Conservation (phyloP, 2,113 vertebrate genomes). For the Boleophthalmus pectinirostris region DNA sequence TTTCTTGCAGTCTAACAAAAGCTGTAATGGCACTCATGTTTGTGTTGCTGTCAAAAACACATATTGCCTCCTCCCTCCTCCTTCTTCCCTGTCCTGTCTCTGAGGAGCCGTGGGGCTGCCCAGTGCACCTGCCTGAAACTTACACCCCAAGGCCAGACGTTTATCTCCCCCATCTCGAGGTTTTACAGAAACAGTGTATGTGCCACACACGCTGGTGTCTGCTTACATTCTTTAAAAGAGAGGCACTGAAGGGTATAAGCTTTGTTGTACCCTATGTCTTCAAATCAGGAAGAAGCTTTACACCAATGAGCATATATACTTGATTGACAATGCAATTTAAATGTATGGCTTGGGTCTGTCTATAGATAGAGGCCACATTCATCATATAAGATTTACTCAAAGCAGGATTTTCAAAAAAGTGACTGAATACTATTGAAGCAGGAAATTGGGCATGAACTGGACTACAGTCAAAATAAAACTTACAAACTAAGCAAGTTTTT, state of each 20-base stretch:
- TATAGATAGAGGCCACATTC: not conserved
- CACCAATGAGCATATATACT: not conserved
- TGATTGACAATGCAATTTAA: not conserved
- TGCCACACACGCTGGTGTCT: conserved; percentile 63
- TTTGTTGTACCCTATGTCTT: not conserved
- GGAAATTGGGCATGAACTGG: not conserved
- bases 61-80: conserved; percentile 51
- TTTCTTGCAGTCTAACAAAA: not conserved
- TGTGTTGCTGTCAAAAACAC: conserved; percentile 41
- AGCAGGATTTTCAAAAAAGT: not conserved
- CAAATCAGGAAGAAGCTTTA: conserved; percentile 3
- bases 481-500: not conserved
- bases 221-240: conserved; percentile 49
- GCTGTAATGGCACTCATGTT: conserved; percentile 18
- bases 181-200: conserved; percentile 63
- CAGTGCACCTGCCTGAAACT: conserved; percentile 79
- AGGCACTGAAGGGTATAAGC: conserved; percentile 11
- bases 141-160: conserved; percentile 67
- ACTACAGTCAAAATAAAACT: not conserved
- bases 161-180: conserved; percentile 62
- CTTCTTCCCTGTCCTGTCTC: conserved; percentile 50
- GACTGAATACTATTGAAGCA: not conserved
- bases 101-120: conserved; percentile 50
- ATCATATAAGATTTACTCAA: not conserved
- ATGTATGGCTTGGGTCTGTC: too few species aligned